Conservation (phyloP, 2,888 invertebrate genomes). For the Elaeidobius kamerunicus region DNA sequence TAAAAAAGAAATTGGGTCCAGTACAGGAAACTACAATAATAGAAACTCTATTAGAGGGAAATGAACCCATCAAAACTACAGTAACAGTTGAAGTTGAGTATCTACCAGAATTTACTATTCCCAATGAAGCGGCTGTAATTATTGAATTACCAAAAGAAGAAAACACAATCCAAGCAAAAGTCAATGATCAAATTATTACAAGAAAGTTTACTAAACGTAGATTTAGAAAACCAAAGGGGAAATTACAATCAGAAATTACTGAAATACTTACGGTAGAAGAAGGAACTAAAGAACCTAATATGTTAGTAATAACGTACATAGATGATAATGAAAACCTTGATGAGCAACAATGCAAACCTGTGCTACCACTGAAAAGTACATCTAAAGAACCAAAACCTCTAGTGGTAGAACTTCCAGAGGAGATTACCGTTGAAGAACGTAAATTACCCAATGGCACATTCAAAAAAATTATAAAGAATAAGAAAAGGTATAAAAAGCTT, state of each 20-base stretch:
- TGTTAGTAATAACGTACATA: slow-evolving; percentile 44
- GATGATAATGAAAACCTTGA: slow-evolving; percentile 36
- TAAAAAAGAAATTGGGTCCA: slow-evolving; percentile 39
- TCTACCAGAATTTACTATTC: slow-evolving; percentile 20
- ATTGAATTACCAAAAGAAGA: slow-evolving; percentile 40
- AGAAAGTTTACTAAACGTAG: slow-evolving; percentile 50
- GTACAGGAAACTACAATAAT: slow-evolving; percentile 39
- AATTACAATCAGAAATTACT: slow-evolving; percentile 41
- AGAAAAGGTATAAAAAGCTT: slow-evolving; percentile 45
- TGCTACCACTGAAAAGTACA: slow-evolving; percentile 33
- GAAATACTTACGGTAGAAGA: slow-evolving; percentile 38
- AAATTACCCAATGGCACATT: slow-evolving; percentile 45
- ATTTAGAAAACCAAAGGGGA: slow-evolving; percentile 49
- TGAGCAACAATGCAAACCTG: slow-evolving; percentile 22
- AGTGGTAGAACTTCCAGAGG: slow-evolving; percentile 41
- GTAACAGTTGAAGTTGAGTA: slow-evolving; percentile 33
- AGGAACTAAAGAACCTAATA: slow-evolving; percentile 29
- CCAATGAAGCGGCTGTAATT: slow-evolving; percentile 32
- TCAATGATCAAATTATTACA: slow-evolving; percentile 37
- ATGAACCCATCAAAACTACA: slow-evolving; percentile 36
- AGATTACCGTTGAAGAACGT: slow-evolving; percentile 40
- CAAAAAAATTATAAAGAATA: slow-evolving; percentile 45
- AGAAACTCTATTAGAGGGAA: slow-evolving; percentile 35
- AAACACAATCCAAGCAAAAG: slow-evolving; percentile 41
- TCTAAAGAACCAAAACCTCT: slow-evolving; percentile 26